These are phyloP conservation scores for Apistogramma diplotaenia DNA, from an alignment of 2,113 vertebrate species.

Conservation along the genomic window DNA sequence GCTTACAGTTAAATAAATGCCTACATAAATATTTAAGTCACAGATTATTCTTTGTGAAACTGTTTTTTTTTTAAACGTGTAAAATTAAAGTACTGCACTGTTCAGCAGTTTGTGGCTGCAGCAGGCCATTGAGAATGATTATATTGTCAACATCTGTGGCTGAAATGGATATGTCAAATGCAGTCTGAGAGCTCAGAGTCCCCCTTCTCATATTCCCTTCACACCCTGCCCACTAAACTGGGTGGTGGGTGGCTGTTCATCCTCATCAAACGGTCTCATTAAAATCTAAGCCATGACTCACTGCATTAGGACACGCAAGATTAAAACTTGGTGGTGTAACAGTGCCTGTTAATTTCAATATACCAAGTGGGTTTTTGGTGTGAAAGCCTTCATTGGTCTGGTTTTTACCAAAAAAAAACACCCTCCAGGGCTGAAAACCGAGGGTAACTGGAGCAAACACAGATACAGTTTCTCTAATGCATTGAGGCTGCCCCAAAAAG, in stretches of 20 bases:
- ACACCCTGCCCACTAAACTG: background rate
- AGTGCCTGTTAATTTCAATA: background rate
- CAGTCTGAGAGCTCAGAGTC: background rate
- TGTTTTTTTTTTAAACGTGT: background rate
- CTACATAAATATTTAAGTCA: background rate
- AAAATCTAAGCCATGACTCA: background rate
- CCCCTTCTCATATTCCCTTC: background rate
- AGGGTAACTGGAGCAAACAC: background rate
- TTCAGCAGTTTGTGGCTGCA: background rate
- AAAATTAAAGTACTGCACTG: background rate
- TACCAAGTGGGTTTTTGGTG: background rate
- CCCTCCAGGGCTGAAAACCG: background rate
- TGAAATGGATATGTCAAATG: constrained; percentile 38
- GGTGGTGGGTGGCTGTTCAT: background rate
- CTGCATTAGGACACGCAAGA: background rate
- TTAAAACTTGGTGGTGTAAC: background rate
- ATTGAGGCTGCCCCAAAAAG: background rate
- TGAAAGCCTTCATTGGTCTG: background rate
- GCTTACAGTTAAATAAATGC: constrained; percentile 20
- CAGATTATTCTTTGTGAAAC: background rate
- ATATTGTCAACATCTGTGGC: constrained; percentile 39
- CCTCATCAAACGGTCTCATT: background rate
- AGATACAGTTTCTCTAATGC: background rate
- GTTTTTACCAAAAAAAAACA: background rate
- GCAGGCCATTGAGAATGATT: background rate